phyloP scores from a whole-genome alignment of 2,888 invertebrate species.

The Aromia moschata region DNA sequence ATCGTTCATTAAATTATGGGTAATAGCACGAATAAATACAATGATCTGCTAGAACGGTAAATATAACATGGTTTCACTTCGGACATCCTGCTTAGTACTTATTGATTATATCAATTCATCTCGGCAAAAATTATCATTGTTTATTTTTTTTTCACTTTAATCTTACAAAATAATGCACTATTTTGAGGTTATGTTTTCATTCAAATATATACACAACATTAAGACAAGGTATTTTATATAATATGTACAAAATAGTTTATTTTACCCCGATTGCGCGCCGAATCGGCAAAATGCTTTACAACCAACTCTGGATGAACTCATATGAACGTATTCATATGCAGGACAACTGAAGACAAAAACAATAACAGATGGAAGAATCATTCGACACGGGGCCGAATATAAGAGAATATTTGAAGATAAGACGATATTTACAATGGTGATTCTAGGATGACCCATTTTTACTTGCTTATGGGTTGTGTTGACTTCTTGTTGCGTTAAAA shows the following conservation, averaged over 20 bases:
- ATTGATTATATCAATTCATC: conserved; percentile 31
- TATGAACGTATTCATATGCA: too few relatives aligned
- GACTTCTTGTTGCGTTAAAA: too few relatives aligned
- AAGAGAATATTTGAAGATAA: too few relatives aligned
- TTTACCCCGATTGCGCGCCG: conserved; percentile 28
- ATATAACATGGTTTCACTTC: conserved; percentile 26
- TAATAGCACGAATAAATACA: conserved; percentile 24
- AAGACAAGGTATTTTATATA: conserved; percentile 34
- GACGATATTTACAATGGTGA: too few relatives aligned
- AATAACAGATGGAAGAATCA: too few relatives aligned
- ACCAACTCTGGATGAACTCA: too few relatives aligned
- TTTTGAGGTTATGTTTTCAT: conserved; percentile 33
- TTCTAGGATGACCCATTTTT: too few relatives aligned
- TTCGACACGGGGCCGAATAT: too few relatives aligned
- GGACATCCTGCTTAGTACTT: conserved; percentile 31
- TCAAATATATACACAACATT: conserved; percentile 41
- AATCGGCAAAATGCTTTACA: conserved; percentile 26
- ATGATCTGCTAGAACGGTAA: conserved; percentile 27
- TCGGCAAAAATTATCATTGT: conserved; percentile 24
- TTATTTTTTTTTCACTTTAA: conserved; percentile 27
- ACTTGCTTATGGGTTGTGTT: too few relatives aligned
- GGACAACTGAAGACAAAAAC: too few relatives aligned
- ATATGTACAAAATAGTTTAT: conserved; percentile 33
- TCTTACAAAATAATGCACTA: conserved; percentile 40
- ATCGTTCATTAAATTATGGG: conserved; percentile 22